A percentile compares a stretch with the other conserved stretches of the same genome.
phyloP scores from a whole-genome alignment of 2,113 vertebrate species.

The Sisor rabdophorus region DNA sequence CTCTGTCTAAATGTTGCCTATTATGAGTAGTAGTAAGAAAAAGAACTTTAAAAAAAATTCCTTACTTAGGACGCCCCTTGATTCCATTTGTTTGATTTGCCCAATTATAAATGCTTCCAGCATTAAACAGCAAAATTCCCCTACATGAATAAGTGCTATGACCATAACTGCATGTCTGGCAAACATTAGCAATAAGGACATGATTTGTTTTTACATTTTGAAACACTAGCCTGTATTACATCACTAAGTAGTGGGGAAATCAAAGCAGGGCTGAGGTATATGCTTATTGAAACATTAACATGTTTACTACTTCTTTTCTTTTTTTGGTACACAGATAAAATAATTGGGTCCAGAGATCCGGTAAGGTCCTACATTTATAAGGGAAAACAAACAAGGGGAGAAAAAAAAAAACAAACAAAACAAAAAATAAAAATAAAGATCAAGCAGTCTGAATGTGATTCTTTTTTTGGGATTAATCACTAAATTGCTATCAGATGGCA shows the following conservation, averaged over 20 bases:
- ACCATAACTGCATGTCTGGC: constrained; percentile 38
- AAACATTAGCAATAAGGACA: constrained; percentile 37
- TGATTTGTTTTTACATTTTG: constrained; percentile 47
- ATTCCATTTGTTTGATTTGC: constrained; percentile 17
- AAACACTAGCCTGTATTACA: constrained; percentile 49
- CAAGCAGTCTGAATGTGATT: neutral
- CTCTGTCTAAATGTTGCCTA: constrained; percentile 50
- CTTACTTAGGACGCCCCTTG: neutral
- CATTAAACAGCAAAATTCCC: constrained; percentile 31
- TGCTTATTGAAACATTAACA: constrained; percentile 49
- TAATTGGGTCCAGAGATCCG: constrained; percentile 32
- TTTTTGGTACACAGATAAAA: constrained; percentile 31
- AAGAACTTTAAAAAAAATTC: neutral
- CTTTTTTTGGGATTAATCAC: constrained; percentile 12
- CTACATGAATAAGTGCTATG: constrained; percentile 26
- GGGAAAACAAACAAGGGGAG: constrained; percentile 32
- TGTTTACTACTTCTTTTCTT: constrained; percentile 41
- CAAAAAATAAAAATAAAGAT: too few species aligned
- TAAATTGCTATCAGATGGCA: constrained; percentile 33
- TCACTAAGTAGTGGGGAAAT: constrained; percentile 45
- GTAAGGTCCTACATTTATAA: constrained; percentile 30
- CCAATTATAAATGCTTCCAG: constrained; percentile 12
- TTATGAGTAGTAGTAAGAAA: constrained; percentile 47
- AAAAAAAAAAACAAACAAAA: constrained; percentile 12
- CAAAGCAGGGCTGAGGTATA: constrained; percentile 28